These are phyloP conservation scores for Stenichneumon culpator DNA, from an alignment of 2,888 invertebrate genomes.

Conservation along the genomic window DNA sequence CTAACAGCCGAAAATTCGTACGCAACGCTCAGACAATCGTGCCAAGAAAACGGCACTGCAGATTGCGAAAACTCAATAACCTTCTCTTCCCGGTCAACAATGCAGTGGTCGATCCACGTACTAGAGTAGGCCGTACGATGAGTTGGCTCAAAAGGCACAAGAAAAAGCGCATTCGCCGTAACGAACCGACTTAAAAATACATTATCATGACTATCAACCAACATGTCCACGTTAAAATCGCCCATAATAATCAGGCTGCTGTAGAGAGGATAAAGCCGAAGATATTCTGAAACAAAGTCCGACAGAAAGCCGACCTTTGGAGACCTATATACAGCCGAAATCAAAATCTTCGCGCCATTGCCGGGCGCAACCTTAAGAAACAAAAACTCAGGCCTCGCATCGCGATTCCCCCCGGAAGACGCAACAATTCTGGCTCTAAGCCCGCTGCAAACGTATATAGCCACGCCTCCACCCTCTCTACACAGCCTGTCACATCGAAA, in stretches of 20 bases:
- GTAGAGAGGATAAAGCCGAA: background rate
- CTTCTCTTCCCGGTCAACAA: background rate
- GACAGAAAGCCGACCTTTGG: background rate
- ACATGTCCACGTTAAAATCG: constrained; percentile 11
- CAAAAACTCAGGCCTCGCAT: background rate
- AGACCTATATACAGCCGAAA: background rate
- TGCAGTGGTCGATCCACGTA: too few species aligned
- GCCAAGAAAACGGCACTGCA: background rate
- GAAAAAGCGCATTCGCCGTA: background rate
- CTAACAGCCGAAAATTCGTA: too few species aligned
- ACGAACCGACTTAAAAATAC: background rate
- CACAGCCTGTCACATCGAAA: background rate
- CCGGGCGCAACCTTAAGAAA: background rate
- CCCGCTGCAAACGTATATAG: background rate
- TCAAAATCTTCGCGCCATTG: background rate
- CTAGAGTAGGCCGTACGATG: background rate
- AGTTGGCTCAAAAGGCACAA: background rate
- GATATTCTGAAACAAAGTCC: background rate
- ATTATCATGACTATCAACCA: background rate
- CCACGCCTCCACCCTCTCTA: background rate
- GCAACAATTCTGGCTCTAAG: background rate
- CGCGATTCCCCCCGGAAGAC: background rate
- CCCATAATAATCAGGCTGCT: too few species aligned
- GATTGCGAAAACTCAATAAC: background rate
- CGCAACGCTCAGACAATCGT: too few species aligned